Conservation (phyloP, 2,797 vertebrate genomes). For the Enteromius radiatus region DNA sequence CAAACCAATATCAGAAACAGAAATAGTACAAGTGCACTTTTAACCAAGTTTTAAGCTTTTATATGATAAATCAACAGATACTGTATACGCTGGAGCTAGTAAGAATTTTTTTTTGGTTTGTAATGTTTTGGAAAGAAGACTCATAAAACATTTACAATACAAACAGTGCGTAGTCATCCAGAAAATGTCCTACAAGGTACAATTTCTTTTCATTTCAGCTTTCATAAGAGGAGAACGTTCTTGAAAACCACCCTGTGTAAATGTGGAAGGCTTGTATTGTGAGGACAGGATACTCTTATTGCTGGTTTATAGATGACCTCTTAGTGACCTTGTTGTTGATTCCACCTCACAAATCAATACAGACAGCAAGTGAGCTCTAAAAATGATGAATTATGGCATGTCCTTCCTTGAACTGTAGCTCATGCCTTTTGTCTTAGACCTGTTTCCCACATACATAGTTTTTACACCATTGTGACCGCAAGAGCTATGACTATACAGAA, state of each 20-base stretch:
- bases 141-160: not conserved
- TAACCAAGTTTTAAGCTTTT: not conserved
- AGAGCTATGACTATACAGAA: not conserved
- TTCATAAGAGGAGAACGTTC: not conserved
- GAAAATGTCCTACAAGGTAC: not conserved
- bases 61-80: not conserved
- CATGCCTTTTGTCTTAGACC: not conserved
- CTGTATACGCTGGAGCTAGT: not conserved
- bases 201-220: not conserved
- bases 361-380: not conserved
- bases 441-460: not conserved
- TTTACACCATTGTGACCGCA: not conserved
- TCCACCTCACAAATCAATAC: constrained; percentile 1
- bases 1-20: not conserved
- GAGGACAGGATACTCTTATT: not conserved
- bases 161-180: not conserved
- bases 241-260: not conserved
- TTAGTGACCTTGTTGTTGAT: constrained; percentile 13
- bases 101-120: not conserved
- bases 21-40: not conserved
- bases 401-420: not conserved
- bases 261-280: constrained; percentile 2
- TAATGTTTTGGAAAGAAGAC: not conserved
- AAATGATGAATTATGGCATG: not conserved
- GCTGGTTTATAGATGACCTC: constrained; percentile 1